Conservation (phyloP, 2,797 vertebrate species). For the Paguma larvata region DNA sequence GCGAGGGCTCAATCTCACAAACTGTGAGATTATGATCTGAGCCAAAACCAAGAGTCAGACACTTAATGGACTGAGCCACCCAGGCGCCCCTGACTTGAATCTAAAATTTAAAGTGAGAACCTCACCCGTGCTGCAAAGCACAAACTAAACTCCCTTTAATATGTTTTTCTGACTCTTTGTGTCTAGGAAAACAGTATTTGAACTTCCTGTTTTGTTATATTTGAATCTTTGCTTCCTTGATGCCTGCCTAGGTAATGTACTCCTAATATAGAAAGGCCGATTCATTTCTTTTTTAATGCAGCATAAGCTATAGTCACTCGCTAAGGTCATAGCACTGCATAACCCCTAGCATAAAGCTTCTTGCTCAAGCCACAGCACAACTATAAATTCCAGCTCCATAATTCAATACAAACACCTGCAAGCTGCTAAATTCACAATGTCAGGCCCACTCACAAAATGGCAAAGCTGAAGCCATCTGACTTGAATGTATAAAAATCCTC, state of each 20-base stretch:
- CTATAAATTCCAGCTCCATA: background rate
- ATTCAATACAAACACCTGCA: background rate
- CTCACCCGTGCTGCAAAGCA: background rate
- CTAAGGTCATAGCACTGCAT: background rate
- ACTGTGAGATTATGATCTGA: too few species aligned
- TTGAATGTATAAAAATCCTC: background rate
- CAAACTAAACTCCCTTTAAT: background rate
- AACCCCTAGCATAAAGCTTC: background rate
- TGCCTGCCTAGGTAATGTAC: background rate
- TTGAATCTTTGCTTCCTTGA: background rate
- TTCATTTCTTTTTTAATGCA: background rate
- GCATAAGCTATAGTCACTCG: background rate
- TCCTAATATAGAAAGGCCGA: background rate
- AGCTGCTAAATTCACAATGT: background rate
- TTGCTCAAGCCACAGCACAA: background rate
- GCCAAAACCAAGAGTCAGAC: too few species aligned
- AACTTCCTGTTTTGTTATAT: background rate
- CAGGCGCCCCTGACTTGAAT: background rate
- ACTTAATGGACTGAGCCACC: too few species aligned
- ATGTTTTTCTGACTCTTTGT: background rate
- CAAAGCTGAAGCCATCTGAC: background rate
- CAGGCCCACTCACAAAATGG: background rate
- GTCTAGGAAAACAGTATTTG: background rate
- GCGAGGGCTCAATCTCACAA: too few species aligned
- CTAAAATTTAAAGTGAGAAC: background rate